These are phyloP conservation scores for Melitaea athalia DNA, from an alignment of 2,888 invertebrate species.

Conservation along the genomic window DNA sequence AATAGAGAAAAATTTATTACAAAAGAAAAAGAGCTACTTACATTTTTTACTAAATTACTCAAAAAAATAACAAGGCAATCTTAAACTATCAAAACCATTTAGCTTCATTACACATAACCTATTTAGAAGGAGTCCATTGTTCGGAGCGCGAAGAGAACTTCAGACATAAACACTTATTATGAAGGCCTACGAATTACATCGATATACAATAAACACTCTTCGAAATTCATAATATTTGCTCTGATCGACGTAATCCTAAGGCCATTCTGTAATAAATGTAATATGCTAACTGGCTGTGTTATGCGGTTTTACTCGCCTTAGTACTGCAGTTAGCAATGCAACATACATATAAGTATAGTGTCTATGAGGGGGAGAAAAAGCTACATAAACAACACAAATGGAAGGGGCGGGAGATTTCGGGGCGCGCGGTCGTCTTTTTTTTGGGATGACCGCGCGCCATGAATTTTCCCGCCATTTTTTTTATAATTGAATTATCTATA, in stretches of 20 bases:
- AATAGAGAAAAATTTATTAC: too few relatives aligned
- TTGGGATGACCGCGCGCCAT: too few relatives aligned
- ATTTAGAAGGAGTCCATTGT: constrained; percentile 30
- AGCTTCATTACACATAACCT: constrained; percentile 22
- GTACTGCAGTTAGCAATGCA: too few relatives aligned
- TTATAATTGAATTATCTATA: too few relatives aligned
- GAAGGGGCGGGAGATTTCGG: too few relatives aligned
- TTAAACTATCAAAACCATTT: constrained; percentile 33
- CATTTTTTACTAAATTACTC: neutral
- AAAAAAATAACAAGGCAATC: neutral
- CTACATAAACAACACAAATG: too few relatives aligned
- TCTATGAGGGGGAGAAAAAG: too few relatives aligned
- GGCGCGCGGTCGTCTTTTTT: too few relatives aligned
- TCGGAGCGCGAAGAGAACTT: constrained; percentile 21
- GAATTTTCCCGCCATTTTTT: too few relatives aligned
- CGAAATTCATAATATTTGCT: constrained; percentile 9
- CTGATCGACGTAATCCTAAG: neutral
- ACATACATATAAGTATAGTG: too few relatives aligned
- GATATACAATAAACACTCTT: constrained; percentile 4
- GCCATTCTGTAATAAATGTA: neutral
- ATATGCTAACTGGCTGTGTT: too few relatives aligned
- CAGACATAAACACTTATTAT: constrained; percentile 34
- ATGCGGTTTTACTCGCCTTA: neutral
- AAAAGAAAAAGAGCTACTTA: too few relatives aligned
- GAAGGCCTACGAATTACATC: constrained; percentile 25